Evolutionary conservation across 2,888 invertebrate species (phyloP), one percentile per base, ranked within the genome.

Genomic region (Amiota minor): DNA sequence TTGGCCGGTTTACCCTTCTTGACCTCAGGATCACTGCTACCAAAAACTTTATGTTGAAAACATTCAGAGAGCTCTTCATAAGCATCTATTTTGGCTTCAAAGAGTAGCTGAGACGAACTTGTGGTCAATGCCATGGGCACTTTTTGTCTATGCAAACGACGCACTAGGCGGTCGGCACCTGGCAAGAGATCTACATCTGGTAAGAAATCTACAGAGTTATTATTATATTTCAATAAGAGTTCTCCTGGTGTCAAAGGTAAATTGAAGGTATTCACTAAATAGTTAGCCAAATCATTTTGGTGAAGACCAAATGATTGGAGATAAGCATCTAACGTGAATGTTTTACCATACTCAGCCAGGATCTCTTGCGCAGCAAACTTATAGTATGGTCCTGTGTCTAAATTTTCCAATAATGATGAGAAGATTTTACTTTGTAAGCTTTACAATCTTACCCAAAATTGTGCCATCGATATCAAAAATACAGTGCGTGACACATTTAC

Each of bases 111-210:
- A 75, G 93, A 92, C 6, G 96, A 95, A 2, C 96, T 96, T 0
- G 96, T 96, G 8, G 96, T 97, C 55, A 97, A 91, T 0, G 95
- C 95, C 61, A 96, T 94, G 0, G 96, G 96, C 10, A 97, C 91
- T 74, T 93, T 91, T 50, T 93, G 91, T 72, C 91, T 90, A 83
- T 94, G 91, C 2, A 97, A 90, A 87, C 97, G 96, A 55, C 91
- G 89, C 14, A 97, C 92, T 72, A 97, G 89, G 79, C 91, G 91
- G 86, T 94, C 93, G 9, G 94, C 96, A 72, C 96, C 95, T 14
- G 70, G 56, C 70, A 70, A 59, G 1, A 70, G 46, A 10, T 53
- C 14, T 23, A 55, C 55, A 69, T 69, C 45, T 14, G 8, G 18
- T 2, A 69, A 16, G 4, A 20, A 11, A 35, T 47, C 70, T 2